Percentiles rank a stretch among this genome's conserved stretches.
Conservation (phyloP, 2,113 vertebrate species). For the Thamnophis sirtalis region DNA sequence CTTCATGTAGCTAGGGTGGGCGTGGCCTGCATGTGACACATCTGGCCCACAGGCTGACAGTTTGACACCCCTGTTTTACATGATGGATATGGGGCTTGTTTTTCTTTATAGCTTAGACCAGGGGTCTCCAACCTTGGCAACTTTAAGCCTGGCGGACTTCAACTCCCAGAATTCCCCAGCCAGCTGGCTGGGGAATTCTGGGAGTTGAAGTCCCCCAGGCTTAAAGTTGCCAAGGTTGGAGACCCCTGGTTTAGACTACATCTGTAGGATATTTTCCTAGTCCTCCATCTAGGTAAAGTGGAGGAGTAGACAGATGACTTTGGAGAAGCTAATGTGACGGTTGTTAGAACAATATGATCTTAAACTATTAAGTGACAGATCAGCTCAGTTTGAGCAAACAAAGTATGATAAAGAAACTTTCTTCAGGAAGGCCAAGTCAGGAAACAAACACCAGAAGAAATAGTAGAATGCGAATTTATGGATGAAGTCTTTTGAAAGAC, state of each 20-base stretch:
- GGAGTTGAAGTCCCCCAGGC: too few relatives aligned
- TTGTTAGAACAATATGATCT: neutral
- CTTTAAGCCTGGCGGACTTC: too few relatives aligned
- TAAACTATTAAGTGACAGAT: neutral
- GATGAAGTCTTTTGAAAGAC: neutral
- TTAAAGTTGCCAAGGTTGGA: too few relatives aligned
- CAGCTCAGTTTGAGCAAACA: neutral
- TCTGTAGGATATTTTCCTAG: neutral
- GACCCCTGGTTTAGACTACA: neutral
- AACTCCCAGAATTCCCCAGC: too few relatives aligned
- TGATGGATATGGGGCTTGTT: neutral
- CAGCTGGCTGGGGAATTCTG: too few relatives aligned
- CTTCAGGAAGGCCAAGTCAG: neutral
- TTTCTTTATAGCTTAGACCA: neutral
- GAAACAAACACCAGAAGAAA: neutral
- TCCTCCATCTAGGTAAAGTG: neutral
- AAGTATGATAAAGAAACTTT: neutral
- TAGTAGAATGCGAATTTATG: neutral
- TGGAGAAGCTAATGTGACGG: neutral
- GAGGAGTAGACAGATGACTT: neutral
- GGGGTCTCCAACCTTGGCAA: too few relatives aligned
- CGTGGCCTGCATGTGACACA: too few relatives aligned
- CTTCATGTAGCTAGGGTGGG: too few relatives aligned
- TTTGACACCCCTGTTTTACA: neutral
- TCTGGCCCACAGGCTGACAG: fast-evolving